Base-by-base conservation (phyloP, 2,113 vertebrate genomes). In the Synodontis membranacea region DNA sequence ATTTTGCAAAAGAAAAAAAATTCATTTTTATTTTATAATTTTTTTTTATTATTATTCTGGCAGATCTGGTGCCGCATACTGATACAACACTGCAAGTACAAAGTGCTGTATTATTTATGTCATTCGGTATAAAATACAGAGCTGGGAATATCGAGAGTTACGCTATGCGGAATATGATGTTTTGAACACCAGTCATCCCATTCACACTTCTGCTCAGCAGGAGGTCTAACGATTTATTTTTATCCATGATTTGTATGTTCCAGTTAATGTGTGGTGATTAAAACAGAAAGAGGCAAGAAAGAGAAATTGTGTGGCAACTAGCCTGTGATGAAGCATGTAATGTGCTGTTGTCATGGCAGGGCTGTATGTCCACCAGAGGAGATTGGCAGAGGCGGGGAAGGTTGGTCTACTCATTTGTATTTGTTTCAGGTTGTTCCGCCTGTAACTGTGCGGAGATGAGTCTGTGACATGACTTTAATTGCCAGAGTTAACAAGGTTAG, bases 391-490 rank as follows among this genome's bases (percentile, higher is more conserved):
- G 62, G 5, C 70, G 50, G 60, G 89, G 87, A 85, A 42, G 58
- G 84, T 89, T 84, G 82, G 83, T 88, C 88, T 64, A 62, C 89
- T 93, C 91, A 92, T 94, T 93, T 92, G 85, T 91, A 91, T 92
- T 88, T 90, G 88, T 70, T 90, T 44, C 90, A 90, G 74, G 84
- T 81, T 80, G 74, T 88, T 87, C 79, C 66, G 80, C 78, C 74
- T 79, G 85, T 93, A 93, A 93, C 91, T 90, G 88, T 84, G 86
- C 88, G 84, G 91, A 94, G 93, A 88, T 91, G 88, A 87, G 87
- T 89, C 90, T 92, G 91, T 93, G 92, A 94, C 93, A 92, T 91
- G 91, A 91, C 92, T 93, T 94, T 94, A 94, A 95, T 94, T 94
- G 92, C 83, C 88, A 85, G 90, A 94, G 91, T 94, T 94, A 93